These are phyloP conservation scores for Xerus rutilus DNA, from an alignment of 2,797 vertebrate species.

Conservation along the genomic window DNA sequence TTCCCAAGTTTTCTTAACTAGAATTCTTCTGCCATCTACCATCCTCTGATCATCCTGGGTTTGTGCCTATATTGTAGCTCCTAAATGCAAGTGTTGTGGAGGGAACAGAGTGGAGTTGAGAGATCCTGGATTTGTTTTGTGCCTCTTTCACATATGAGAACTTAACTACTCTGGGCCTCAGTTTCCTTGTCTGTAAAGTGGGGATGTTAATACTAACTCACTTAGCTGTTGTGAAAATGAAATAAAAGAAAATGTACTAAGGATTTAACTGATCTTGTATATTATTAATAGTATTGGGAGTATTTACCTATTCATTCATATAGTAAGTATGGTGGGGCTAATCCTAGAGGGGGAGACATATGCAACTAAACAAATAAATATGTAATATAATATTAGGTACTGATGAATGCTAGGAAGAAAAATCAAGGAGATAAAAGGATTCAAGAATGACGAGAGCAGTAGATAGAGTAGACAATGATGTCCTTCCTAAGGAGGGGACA, in stretches of 20 bases:
- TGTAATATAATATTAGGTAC: background rate
- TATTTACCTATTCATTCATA: background rate
- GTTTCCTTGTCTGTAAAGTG: slow-evolving; percentile 4
- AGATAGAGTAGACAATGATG: background rate
- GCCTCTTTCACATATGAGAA: background rate
- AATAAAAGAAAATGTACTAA: background rate
- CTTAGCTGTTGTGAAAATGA: background rate
- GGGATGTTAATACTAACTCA: background rate
- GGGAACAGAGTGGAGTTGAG: background rate
- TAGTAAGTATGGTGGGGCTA: background rate
- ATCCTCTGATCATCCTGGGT: background rate
- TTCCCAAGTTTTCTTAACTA: background rate
- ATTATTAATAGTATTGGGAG: background rate
- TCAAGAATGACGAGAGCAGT: background rate
- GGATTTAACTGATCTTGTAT: background rate
- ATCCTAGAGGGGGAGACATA: background rate
- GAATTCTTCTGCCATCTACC: background rate
- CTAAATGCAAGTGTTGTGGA: background rate
- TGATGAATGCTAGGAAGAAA: background rate
- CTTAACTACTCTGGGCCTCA: background rate
- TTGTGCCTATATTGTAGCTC: background rate
- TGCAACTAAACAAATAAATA: background rate
- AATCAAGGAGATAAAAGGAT: background rate
- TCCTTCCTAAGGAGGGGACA: background rate
- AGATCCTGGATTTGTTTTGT: background rate